Conservation (phyloP, 2,888 invertebrate species). For the Seira ritae region DNA sequence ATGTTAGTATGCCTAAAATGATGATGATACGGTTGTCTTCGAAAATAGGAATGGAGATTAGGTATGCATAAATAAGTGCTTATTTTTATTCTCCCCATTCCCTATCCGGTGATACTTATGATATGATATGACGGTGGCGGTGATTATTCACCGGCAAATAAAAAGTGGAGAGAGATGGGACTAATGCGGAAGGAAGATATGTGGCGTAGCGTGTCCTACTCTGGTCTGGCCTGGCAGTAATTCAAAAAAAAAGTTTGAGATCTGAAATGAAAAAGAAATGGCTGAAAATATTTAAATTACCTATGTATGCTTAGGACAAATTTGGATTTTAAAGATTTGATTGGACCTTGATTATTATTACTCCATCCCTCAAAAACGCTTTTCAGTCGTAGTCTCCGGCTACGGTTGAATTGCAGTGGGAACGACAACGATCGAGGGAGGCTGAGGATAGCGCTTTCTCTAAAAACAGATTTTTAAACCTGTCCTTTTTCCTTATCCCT, state of each 20-base stretch:
- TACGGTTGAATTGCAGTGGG: no score
- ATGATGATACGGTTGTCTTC: slow-evolving; percentile 55
- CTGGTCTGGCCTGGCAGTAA: not conserved
- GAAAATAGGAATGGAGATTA: not conserved
- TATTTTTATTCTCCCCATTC: not conserved
- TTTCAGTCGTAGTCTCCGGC: no score
- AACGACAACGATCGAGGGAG: not conserved
- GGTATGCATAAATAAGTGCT: no score
- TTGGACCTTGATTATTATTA: no score
- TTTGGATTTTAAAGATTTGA: no score
- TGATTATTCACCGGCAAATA: not conserved
- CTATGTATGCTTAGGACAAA: no score
- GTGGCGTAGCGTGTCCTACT: not conserved
- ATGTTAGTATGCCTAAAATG: slow-evolving; percentile 37
- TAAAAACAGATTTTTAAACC: no score
- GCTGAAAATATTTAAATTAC: no score
- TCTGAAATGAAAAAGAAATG: no score
- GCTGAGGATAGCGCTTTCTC: slow-evolving; percentile 30
- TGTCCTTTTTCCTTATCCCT: no score
- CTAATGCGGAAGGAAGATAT: slow-evolving; percentile 13
- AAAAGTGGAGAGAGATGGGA: not conserved
- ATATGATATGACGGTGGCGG: not conserved
- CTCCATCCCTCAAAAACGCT: no score
- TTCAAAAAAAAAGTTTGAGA: no score
- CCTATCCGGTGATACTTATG: not conserved